phyloP scores from a whole-genome alignment of 2,888 invertebrate genomes.

The Omphaloscelis lunosa region DNA sequence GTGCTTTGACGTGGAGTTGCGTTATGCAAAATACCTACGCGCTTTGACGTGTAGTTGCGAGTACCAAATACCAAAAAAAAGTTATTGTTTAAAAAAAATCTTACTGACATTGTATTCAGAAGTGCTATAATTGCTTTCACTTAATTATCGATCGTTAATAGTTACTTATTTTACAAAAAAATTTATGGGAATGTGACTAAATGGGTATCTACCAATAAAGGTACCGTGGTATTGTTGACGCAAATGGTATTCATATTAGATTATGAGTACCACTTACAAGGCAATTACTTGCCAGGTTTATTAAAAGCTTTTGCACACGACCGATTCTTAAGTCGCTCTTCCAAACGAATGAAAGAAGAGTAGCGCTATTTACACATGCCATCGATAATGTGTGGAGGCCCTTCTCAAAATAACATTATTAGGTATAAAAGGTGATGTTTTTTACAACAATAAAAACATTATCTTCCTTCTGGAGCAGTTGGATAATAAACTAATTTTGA shows the following conservation, averaged over 20 bases:
- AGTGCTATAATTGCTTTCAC: constrained; percentile 22
- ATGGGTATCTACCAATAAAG: neutral
- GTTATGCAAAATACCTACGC: no score
- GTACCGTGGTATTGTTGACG: neutral
- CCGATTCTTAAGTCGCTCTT: neutral
- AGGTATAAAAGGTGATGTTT: neutral
- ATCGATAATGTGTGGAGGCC: neutral
- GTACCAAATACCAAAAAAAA: no score
- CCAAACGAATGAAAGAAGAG: neutral
- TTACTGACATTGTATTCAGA: neutral
- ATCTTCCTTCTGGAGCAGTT: no score
- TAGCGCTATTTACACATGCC: neutral
- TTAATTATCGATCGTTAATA: neutral
- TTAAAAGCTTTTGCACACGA: neutral
- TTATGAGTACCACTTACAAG: constrained; percentile 8
- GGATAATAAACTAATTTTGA: neutral
- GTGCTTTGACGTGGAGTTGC: no score
- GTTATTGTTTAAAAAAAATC: no score
- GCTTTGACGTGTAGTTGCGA: no score
- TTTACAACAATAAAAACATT: neutral
- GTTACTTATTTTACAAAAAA: no score
- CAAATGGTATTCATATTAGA: constrained; percentile 11
- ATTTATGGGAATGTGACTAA: neutral
- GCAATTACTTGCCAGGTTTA: neutral
- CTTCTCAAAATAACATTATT: constrained; percentile 16